A percentile compares a stretch with the other conserved stretches of the same genome.
Conservation (phyloP, 2,888 invertebrate species). For the Agonopterix heracliana region DNA sequence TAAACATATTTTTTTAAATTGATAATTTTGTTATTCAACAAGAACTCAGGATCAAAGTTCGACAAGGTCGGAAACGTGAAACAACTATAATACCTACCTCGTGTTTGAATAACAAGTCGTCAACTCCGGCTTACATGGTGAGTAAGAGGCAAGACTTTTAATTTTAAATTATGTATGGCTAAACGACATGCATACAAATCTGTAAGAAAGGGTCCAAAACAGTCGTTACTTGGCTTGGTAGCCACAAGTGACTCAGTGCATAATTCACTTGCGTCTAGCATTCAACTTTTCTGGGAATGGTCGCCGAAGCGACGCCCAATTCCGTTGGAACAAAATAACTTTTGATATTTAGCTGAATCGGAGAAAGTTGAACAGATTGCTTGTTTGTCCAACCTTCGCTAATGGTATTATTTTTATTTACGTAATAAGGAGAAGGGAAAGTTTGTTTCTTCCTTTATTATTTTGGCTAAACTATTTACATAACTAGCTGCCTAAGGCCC, state of each 20-base stretch:
- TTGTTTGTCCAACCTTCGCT: constrained; percentile 11
- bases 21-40: no score
- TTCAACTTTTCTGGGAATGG: constrained; percentile 18
- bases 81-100: no score
- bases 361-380: constrained; percentile 12
- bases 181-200: neutral
- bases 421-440: constrained; percentile 4
- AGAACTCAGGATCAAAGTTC: no score
- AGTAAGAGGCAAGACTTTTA: no score
- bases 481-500: neutral
- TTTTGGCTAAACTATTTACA: neutral
- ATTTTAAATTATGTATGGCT: no score
- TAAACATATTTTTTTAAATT: no score
- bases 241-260: constrained; percentile 14
- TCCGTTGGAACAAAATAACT: constrained; percentile 10
- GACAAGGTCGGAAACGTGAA: no score
- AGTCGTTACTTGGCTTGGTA: neutral
- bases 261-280: constrained; percentile 18
- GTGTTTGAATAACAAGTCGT: no score
- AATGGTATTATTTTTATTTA: constrained; percentile 6
- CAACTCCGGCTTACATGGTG: no score
- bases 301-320: constrained; percentile 11
- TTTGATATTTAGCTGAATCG: constrained; percentile 11
- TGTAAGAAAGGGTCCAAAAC: constrained; percentile 1
- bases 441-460: constrained; percentile 1